Conservation (phyloP, 2,888 invertebrate species). For the Eupsilia transversa region DNA sequence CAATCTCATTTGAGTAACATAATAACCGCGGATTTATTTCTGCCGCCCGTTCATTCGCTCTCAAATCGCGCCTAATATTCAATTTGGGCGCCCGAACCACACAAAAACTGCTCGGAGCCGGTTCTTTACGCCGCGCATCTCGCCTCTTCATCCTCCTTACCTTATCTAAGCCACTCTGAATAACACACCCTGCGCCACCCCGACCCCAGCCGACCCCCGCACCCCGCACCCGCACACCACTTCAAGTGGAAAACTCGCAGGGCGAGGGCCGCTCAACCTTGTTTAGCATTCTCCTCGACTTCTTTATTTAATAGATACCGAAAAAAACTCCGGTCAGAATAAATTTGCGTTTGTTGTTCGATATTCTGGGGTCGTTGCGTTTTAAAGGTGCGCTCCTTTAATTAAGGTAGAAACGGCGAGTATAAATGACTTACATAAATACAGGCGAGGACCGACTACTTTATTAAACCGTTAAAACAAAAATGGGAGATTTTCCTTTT, state of each 20-base stretch:
- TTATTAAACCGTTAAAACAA: conserved; percentile 84
- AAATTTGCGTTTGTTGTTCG: conserved; percentile 88
- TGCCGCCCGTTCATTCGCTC: conserved; percentile 88
- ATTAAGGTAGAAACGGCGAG: conserved; percentile 83
- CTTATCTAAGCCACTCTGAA: conserved; percentile 90
- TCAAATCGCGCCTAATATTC: conserved; percentile 90
- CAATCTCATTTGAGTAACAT: conserved; percentile 89
- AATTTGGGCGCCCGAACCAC: conserved; percentile 89
- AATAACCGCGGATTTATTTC: conserved; percentile 90
- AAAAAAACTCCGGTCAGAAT: conserved; percentile 87
- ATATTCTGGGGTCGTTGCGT: conserved; percentile 83
- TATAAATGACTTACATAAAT: conserved; percentile 84
- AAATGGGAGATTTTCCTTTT: conserved; percentile 71
- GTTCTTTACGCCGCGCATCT: conserved; percentile 90
- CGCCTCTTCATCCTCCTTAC: conserved; percentile 90
- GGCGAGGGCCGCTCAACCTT: conserved; percentile 90
- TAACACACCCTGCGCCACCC: conserved; percentile 79
- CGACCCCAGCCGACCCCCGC: conserved; percentile 68
- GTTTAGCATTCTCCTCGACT: conserved; percentile 90
- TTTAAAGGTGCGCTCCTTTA: conserved; percentile 85
- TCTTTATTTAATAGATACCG: conserved; percentile 90
- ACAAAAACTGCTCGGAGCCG: conserved; percentile 89
- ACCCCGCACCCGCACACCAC: conserved; percentile 83
- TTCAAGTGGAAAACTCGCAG: conserved; percentile 90
- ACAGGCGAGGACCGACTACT: conserved; percentile 80